Evolutionary conservation across 2,888 invertebrate genomes (phyloP).

Genomic region (Hylaea fasciaria): DNA sequence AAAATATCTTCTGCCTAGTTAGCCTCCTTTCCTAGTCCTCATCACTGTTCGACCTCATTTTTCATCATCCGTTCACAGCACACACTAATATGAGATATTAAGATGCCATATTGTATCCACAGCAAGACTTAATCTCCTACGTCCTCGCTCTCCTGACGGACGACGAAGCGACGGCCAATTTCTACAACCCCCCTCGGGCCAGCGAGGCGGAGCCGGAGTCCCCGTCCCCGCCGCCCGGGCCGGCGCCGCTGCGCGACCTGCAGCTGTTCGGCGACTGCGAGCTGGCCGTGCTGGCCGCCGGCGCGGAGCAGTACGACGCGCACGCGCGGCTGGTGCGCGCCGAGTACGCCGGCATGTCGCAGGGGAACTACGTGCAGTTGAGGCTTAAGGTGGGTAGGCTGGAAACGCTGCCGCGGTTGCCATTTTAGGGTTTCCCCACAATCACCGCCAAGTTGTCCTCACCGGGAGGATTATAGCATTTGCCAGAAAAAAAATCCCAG

Average conservation of each 20-base stretch:
- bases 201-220: constrained; percentile 35
- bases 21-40: too few species aligned
- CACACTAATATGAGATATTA: background rate
- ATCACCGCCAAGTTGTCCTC: too few species aligned
- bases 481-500: too few species aligned
- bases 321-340: constrained; percentile 73
- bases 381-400: constrained; percentile 63
- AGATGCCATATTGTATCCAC: constrained; percentile 17
- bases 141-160: constrained; percentile 74
- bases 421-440: too few species aligned
- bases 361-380: constrained; percentile 66
- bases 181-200: constrained; percentile 40
- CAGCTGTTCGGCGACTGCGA: constrained; percentile 77
- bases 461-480: too few species aligned
- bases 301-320: constrained; percentile 67
- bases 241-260: constrained; percentile 63
- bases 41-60: too few species aligned
- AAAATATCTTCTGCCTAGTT: too few species aligned
- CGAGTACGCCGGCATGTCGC: constrained; percentile 67
- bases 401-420: too few species aligned
- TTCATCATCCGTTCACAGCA: too few species aligned
- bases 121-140: constrained; percentile 77
- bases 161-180: constrained; percentile 65
- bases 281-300: constrained; percentile 72
- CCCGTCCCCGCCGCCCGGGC: constrained; percentile 35